These are phyloP conservation scores for Caenorhabditis plicata DNA, from an alignment of 2,888 invertebrate genomes.

Conservation along the genomic window DNA sequence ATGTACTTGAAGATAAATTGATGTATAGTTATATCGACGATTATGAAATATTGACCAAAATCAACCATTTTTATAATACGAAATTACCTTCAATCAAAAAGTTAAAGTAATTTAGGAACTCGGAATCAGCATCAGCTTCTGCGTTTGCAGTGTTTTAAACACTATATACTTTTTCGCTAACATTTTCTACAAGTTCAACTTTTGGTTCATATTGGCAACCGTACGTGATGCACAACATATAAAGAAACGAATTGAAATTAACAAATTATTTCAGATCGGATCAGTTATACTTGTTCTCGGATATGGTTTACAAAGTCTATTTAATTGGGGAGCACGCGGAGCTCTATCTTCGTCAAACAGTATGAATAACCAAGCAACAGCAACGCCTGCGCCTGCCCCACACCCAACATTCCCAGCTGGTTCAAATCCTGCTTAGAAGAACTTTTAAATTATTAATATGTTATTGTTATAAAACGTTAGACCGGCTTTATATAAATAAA, in stretches of 20 bases:
- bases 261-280: constrained; percentile 3
- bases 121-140: constrained; percentile 22
- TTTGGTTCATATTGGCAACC: constrained; percentile 28
- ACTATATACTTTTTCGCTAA: constrained; percentile 40
- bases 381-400: constrained; percentile 24
- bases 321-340: constrained; percentile 17
- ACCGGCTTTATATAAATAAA: too few species aligned
- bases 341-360: background rate
- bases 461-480: too few species aligned
- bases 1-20: too few species aligned
- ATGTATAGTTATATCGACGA: too few species aligned
- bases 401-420: constrained; percentile 29
- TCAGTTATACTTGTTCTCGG: constrained; percentile 20
- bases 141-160: constrained; percentile 35
- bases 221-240: too few species aligned
- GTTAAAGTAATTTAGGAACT: too few species aligned
- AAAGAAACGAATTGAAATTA: too few species aligned
- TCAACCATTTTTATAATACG: too few species aligned
- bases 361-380: constrained; percentile 26
- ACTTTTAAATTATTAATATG: too few species aligned
- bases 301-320: constrained; percentile 25
- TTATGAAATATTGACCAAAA: too few species aligned
- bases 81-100: too few species aligned
- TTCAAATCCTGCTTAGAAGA: constrained; percentile 41
- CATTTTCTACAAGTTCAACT: constrained; percentile 40